Conservation (phyloP, 1,140 invertebrate genomes). For the Steinernema feltiae region DNA sequence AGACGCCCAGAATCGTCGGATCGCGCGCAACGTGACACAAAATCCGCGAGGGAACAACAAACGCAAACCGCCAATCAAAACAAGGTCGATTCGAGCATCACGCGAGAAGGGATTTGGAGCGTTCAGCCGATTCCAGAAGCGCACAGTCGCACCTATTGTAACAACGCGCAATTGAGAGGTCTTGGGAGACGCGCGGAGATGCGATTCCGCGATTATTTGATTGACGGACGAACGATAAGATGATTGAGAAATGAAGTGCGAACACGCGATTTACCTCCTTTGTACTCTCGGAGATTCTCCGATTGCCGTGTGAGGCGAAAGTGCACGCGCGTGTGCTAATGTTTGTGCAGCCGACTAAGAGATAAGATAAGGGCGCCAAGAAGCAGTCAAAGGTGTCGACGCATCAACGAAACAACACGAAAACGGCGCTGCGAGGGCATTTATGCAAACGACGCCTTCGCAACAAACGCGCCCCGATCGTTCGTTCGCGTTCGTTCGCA, state of each 20-base stretch:
- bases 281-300: not conserved
- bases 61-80: not conserved
- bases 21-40: not conserved
- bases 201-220: not conserved
- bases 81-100: not conserved
- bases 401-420: too few relatives aligned
- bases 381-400: too few relatives aligned
- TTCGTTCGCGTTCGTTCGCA: not conserved
- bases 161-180: not conserved
- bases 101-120: not conserved
- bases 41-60: too few relatives aligned
- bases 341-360: too few relatives aligned
- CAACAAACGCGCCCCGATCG: not conserved
- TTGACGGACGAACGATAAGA: not conserved
- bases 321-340: not conserved
- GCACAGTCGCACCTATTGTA: not conserved
- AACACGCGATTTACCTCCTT: not conserved
- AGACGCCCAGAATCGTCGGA: not conserved
- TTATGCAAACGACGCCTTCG: not conserved
- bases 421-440: too few relatives aligned
- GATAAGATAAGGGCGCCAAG: too few relatives aligned
- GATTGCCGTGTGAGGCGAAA: not conserved
- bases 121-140: too few relatives aligned
- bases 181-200: not conserved
- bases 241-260: not conserved